Evolutionary conservation across 2,888 invertebrate genomes (phyloP).

Genomic region (Drosophila crucigera): DNA sequence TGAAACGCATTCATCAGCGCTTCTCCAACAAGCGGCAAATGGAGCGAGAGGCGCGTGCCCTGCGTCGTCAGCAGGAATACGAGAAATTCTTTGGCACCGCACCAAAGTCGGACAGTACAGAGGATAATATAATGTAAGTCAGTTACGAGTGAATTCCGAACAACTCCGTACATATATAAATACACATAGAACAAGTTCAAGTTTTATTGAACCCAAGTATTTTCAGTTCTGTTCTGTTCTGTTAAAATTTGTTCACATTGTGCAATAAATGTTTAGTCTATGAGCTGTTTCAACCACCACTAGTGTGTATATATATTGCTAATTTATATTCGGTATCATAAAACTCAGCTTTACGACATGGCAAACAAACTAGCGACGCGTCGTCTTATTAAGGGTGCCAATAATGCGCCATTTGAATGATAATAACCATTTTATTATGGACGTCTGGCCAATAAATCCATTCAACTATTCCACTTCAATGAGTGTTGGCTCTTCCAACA

Average conservation of each 20-base stretch:
- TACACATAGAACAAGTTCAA: conserved; percentile 61
- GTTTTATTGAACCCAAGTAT: conserved; percentile 66
- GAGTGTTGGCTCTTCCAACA: background rate
- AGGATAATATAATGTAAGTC: conserved; percentile 59
- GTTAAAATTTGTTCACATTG: conserved; percentile 51
- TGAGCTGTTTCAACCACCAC: conserved; percentile 51
- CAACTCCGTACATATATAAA: background rate
- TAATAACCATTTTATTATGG: conserved; percentile 68
- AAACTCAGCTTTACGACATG: conserved; percentile 62
- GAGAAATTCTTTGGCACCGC: conserved; percentile 81
- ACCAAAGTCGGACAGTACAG: conserved; percentile 60
- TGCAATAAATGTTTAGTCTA: conserved; percentile 69
- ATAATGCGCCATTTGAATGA: conserved; percentile 73
- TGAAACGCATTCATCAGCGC: conserved; percentile 93
- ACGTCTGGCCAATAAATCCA: conserved; percentile 66
- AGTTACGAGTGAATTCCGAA: background rate
- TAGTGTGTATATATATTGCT: conserved; percentile 20
- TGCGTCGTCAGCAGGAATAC: conserved; percentile 77
- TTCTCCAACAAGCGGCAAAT: conserved; percentile 89
- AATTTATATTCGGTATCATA: conserved; percentile 48
- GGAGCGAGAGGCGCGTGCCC: conserved; percentile 82
- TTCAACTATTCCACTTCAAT: conserved; percentile 8
- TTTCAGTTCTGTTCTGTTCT: conserved; percentile 22
- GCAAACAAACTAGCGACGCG: conserved; percentile 49
- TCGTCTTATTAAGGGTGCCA: conserved; percentile 35